A percentile compares a stretch with the other conserved stretches of the same genome.
These are phyloP conservation scores for Tupaia chinensis DNA, from an alignment of 2,113 vertebrate species.

Conservation along the genomic window DNA sequence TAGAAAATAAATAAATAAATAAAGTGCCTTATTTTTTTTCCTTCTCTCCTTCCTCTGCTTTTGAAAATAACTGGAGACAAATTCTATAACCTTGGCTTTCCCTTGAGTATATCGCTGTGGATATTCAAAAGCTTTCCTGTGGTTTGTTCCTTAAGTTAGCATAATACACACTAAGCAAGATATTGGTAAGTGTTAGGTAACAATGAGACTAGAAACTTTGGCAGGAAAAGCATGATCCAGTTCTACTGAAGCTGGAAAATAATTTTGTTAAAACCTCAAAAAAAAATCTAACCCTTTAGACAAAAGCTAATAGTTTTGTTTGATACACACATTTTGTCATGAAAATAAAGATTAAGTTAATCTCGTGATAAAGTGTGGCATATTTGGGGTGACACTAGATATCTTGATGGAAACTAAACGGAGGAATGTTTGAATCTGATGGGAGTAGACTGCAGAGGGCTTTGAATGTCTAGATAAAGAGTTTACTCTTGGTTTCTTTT, in stretches of 20 bases:
- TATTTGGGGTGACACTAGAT: background rate
- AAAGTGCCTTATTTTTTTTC: slow-evolving; percentile 56
- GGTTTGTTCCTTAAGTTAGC: background rate
- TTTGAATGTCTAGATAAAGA: background rate
- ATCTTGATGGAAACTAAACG: background rate
- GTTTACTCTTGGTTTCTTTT: background rate
- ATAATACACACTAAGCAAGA: background rate
- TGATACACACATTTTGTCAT: slow-evolving; percentile 1
- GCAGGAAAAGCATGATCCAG: background rate
- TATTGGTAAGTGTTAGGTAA: background rate
- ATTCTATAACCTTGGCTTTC: slow-evolving; percentile 36
- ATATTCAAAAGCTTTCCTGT: slow-evolving; percentile 28
- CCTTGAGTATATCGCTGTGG: background rate
- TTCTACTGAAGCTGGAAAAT: background rate
- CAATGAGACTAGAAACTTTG: slow-evolving; percentile 36
- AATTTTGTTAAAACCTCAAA: background rate
- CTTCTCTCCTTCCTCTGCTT: background rate
- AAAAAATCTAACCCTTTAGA: too few relatives aligned
- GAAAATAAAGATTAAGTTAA: background rate
- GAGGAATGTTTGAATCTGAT: background rate
- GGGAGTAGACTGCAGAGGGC: background rate
- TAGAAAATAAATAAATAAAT: slow-evolving; percentile 2
- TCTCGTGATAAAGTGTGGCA: background rate
- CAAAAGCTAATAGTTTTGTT: background rate
- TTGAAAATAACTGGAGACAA: slow-evolving; percentile 3